Conservation (phyloP, 2,797 vertebrate genomes). For the Anguilla megastoma region DNA sequence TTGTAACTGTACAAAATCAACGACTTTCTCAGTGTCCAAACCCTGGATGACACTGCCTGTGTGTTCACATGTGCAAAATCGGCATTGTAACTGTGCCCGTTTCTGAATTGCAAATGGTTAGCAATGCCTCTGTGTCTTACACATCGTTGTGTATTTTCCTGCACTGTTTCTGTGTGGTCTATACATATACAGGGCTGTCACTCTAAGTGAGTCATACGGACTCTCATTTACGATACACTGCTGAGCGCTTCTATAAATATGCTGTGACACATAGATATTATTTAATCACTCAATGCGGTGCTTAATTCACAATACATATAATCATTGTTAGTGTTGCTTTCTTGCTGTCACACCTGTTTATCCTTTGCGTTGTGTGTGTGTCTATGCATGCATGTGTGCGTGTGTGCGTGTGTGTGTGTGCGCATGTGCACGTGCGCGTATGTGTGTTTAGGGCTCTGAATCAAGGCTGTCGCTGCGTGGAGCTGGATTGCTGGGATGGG, state of each 20-base stretch:
- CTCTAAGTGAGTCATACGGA: background rate
- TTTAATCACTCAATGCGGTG: too few relatives aligned
- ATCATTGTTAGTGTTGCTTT: too few relatives aligned
- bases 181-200: background rate
- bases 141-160: too few relatives aligned
- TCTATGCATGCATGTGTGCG: background rate
- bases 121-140: background rate
- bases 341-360: too few relatives aligned
- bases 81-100: too few relatives aligned
- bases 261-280: background rate
- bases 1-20: too few relatives aligned
- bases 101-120: too few relatives aligned
- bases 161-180: background rate
- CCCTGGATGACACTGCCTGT: too few relatives aligned
- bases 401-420: background rate
- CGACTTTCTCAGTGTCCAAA: too few relatives aligned
- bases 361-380: background rate
- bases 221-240: background rate
- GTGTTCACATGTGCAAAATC: too few relatives aligned
- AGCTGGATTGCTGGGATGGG: constrained; percentile 97
- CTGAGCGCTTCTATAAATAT: background rate
- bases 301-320: too few relatives aligned
- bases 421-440: background rate
- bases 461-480: constrained; percentile 92
- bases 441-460: constrained; percentile 75